Evolutionary conservation across 2,888 invertebrate species (phyloP), one percentile per base, ranked within the genome.

Genomic region (Parnassius smintheus): DNA sequence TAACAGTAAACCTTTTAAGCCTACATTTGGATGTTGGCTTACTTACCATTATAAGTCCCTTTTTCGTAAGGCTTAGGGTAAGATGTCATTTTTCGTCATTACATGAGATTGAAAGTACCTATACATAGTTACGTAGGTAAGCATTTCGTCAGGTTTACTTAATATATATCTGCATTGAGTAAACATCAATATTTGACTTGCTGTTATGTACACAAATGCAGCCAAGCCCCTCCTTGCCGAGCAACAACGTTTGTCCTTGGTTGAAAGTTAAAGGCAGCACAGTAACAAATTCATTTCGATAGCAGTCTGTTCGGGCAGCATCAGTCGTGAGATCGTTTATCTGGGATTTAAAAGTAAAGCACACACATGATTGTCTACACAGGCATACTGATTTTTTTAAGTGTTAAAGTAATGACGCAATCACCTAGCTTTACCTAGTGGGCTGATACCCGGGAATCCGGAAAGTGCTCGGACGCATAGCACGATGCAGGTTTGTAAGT

Each of bases 381-480:
- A 75, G 65, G 69, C 72, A 71, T 73, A 74, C 61, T 44, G 48
- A 63, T 25, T 58, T 58, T 57, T 35, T 58, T 72, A 25, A 69
- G 70, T 75, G 74, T 72, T 73, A 75, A 78, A 82, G 81, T 80
- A 74, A 76, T 82, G 73, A 74, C 82, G 81, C 77, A 81, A 78
- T 77, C 70, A 41, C 88, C 86, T 86, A 77, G 84, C 72, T 77
- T 91, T 91, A 90, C 90, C 91, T 90, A 91, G 66, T 85, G 88
- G 90, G 89, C 89, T 89, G 89, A 89, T 82, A 85, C 89, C 88
- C 82, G 85, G 85, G 83, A 85, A 75, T 74, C 80, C 75, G 76
- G 75, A 75, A 75, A 73, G 77, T 73, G 76, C 74, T 75, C 79
- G 79, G 18, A 73, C 70, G 77, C 72, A 69, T 75, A 71, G 74